Conservation (phyloP, 2,888 invertebrate genomes). For the Dicyrtoma fusca region DNA sequence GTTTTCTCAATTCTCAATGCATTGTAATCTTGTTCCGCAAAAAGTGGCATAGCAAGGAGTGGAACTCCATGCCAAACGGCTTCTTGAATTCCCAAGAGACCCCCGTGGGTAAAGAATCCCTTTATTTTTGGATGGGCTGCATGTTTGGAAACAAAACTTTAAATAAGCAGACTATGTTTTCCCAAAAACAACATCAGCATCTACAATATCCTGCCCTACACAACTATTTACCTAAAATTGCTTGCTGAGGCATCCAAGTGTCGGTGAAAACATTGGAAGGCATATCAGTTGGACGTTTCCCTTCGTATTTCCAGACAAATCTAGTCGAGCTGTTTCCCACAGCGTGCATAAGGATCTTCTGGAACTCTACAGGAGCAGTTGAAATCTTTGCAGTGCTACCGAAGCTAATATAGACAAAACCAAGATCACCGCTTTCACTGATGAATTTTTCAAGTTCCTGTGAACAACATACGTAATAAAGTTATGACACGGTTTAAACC, state of each 20-base stretch:
- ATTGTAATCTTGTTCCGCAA: slow-evolving; percentile 62
- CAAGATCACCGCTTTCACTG: slow-evolving; percentile 41
- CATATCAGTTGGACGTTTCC: slow-evolving; percentile 38
- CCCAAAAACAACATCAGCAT: too few species aligned
- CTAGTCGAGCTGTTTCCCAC: slow-evolving; percentile 27
- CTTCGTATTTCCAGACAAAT: slow-evolving; percentile 49
- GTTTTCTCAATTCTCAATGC: slow-evolving; percentile 63
- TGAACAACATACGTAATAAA: too few species aligned
- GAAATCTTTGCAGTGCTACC: slow-evolving; percentile 50
- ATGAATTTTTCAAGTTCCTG: slow-evolving; percentile 51
- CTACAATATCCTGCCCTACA: too few species aligned
- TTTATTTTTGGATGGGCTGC: slow-evolving; percentile 59
- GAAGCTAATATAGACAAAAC: slow-evolving; percentile 53
- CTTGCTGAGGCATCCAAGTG: slow-evolving; percentile 49
- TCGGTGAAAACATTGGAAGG: slow-evolving; percentile 42
- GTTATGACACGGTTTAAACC: too few species aligned
- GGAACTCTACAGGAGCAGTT: slow-evolving; percentile 39
- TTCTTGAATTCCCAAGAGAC: slow-evolving; percentile 60
- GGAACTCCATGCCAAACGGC: slow-evolving; percentile 59
- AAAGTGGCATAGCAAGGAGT: slow-evolving; percentile 59
- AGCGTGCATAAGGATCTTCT: slow-evolving; percentile 30
- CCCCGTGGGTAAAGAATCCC: slow-evolving; percentile 60
- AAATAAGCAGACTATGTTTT: too few species aligned
- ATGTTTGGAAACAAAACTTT: too few species aligned
- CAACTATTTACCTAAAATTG: slow-evolving; percentile 46